Evolutionary conservation across 2,888 invertebrate genomes (phyloP).

Genomic region (Drosophila nr. medialis): DNA sequence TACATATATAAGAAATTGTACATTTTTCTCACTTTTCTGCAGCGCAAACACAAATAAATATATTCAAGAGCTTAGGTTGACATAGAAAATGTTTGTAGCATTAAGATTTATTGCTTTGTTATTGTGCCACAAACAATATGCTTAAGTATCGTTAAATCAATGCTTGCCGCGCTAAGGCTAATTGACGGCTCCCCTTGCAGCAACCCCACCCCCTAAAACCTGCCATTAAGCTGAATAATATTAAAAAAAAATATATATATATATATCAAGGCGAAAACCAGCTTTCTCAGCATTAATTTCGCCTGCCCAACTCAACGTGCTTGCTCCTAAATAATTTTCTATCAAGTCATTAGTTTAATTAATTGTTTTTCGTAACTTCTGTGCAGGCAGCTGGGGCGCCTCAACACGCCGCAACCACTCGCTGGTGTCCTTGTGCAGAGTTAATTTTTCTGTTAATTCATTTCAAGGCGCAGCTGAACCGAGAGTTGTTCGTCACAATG

Average conservation of each 20-base stretch:
- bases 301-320: not conserved
- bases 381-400: constrained; percentile 19
- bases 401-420: not conserved
- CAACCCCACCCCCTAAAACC: not conserved
- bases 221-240: not conserved
- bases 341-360: constrained; percentile 75
- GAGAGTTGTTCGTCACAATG: constrained; percentile 53
- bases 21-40: not conserved
- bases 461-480: constrained; percentile 41
- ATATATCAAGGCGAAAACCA: constrained; percentile 9
- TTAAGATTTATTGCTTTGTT: constrained; percentile 11
- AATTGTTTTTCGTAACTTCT: constrained; percentile 61
- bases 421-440: constrained; percentile 37
- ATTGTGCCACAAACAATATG: constrained; percentile 9
- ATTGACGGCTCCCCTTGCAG: constrained; percentile 2
- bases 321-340: constrained; percentile 37
- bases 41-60: not conserved
- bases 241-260: not conserved
- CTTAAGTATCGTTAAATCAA: constrained; percentile 19
- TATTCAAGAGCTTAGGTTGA: not conserved
- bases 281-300: constrained; percentile 45
- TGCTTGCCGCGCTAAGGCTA: constrained; percentile 8
- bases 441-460: constrained; percentile 63
- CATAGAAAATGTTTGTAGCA: not conserved
- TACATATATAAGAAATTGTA: not conserved